Conservation (phyloP, 2,888 invertebrate species). For the Lithophane socia region DNA sequence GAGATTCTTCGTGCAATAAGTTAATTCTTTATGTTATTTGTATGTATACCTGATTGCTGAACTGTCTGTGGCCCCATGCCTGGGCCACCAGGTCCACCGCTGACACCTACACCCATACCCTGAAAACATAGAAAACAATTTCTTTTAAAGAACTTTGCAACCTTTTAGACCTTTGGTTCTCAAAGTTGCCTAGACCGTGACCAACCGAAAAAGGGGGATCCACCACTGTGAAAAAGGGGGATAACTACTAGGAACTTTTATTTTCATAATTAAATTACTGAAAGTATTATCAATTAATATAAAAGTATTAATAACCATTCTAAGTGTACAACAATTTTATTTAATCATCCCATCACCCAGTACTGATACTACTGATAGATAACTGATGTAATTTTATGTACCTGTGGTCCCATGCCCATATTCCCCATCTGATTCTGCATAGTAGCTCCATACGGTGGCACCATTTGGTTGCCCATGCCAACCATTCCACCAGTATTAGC, state of each 20-base stretch:
- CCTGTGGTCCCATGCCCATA: conserved; percentile 89
- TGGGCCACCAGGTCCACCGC: conserved; percentile 75
- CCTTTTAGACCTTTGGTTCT: too few relatives aligned
- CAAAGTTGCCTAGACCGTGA: too few relatives aligned
- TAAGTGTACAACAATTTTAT: too few relatives aligned
- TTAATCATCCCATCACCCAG: too few relatives aligned
- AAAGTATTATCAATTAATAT: too few relatives aligned
- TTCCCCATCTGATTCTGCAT: conserved; percentile 89
- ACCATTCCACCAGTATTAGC: conserved; percentile 84
- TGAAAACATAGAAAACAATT: conserved; percentile 63
- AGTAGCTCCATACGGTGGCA: conserved; percentile 86
- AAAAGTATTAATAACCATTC: too few relatives aligned
- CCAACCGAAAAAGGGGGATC: too few relatives aligned
- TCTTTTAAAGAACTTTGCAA: background rate
- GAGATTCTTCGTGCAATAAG: background rate
- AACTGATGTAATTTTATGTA: conserved; percentile 48
- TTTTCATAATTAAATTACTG: too few relatives aligned
- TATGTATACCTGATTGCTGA: conserved; percentile 79
- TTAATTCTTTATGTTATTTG: background rate
- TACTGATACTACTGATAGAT: too few relatives aligned
- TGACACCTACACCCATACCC: conserved; percentile 87
- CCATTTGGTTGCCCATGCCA: conserved; percentile 91
- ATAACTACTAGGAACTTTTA: too few relatives aligned
- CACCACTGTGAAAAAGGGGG: too few relatives aligned
- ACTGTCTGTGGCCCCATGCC: conserved; percentile 83